phyloP scores from a whole-genome alignment of 2,797 vertebrate genomes.

The Lindbergichthys nudifrons region DNA sequence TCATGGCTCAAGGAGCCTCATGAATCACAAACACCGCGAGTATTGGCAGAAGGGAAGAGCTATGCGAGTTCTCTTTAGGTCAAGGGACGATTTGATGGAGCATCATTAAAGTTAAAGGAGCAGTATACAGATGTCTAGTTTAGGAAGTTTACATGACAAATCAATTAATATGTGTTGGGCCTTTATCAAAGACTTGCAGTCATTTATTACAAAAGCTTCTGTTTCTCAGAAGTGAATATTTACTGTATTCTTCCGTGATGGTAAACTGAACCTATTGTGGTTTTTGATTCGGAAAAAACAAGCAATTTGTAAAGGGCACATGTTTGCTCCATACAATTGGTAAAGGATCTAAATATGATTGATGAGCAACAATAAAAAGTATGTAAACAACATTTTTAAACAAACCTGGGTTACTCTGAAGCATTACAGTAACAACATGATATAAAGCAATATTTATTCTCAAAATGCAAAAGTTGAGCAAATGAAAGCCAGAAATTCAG shows the following conservation, averaged over 20 bases:
- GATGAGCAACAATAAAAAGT: no score
- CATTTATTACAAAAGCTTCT: background rate
- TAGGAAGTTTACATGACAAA: background rate
- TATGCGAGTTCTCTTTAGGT: conserved; percentile 7
- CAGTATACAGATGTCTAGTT: background rate
- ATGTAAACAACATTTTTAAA: no score
- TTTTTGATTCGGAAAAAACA: background rate
- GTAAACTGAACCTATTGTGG: background rate
- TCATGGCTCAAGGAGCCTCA: conserved; percentile 43
- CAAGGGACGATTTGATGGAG: background rate
- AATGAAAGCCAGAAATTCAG: background rate
- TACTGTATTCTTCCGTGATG: background rate
- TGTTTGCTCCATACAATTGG: no score
- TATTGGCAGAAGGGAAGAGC: background rate
- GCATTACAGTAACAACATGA: background rate
- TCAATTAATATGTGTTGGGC: background rate
- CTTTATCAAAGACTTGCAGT: background rate
- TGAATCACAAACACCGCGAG: conserved; percentile 15
- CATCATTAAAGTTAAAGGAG: background rate
- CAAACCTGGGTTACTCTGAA: no score
- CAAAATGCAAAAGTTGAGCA: background rate
- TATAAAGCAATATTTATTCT: background rate
- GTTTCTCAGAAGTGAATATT: background rate
- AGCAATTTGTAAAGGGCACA: background rate
- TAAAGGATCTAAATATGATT: no score